Evolutionary conservation across 2,797 vertebrate genomes (phyloP).

Genomic region (Hyperoplus lanceolatus): DNA sequence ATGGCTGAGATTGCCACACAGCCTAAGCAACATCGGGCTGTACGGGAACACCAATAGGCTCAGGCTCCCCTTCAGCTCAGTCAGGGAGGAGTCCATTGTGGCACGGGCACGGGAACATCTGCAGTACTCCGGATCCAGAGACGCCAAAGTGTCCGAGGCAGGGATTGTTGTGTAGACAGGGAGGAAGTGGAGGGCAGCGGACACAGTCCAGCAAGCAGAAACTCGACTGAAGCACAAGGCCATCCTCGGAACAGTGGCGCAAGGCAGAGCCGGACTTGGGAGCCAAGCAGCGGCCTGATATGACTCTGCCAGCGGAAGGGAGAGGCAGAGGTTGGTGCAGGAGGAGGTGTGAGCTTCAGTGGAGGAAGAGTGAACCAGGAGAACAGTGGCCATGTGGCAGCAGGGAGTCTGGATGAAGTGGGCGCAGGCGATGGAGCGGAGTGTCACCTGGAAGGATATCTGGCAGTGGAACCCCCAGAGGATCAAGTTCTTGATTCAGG

Average conservation of each 20-base stretch:
- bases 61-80: constrained; percentile 1
- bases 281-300: too few species aligned
- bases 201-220: constrained; percentile 16
- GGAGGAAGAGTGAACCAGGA: not conserved
- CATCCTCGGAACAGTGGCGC: constrained; percentile 13
- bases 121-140: not conserved
- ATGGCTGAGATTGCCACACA: constrained; percentile 10
- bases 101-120: constrained; percentile 8
- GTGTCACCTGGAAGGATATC: constrained; percentile 3
- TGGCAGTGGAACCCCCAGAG: constrained; percentile 1
- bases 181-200: constrained; percentile 12
- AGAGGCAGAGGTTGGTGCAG: not conserved
- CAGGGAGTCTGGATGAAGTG: not conserved
- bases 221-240: constrained; percentile 14
- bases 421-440: not conserved
- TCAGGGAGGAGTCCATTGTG: constrained; percentile 25
- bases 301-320: not conserved
- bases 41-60: constrained; percentile 18
- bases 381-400: not conserved
- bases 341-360: not conserved
- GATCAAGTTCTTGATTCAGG: not conserved
- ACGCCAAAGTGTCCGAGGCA: not conserved
- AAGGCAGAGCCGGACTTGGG: not conserved
- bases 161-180: not conserved
- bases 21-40: constrained; percentile 13